Percentiles rank a stretch among this genome's conserved stretches.
phyloP scores from a whole-genome alignment of 2,888 invertebrate genomes.

The Carabus problematicus region DNA sequence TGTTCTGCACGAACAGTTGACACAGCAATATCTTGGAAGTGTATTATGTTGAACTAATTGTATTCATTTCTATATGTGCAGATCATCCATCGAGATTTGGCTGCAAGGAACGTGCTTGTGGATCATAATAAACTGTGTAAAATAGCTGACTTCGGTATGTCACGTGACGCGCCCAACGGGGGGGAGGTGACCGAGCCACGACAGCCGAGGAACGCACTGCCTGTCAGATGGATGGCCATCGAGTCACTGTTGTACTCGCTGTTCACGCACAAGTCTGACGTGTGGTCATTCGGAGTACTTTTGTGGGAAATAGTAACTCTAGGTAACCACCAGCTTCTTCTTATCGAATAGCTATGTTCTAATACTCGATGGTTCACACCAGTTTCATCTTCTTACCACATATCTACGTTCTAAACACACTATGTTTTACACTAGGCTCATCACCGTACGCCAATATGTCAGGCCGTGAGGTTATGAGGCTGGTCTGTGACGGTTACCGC shows the following conservation, averaged over 20 bases:
- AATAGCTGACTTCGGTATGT: constrained; percentile 89
- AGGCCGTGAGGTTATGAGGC: constrained; percentile 81
- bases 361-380: not conserved
- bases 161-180: constrained; percentile 66
- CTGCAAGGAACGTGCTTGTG: constrained; percentile 82
- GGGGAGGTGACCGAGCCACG: constrained; percentile 62
- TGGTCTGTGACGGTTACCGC: constrained; percentile 79
- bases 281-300: constrained; percentile 87
- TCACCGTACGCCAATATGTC: constrained; percentile 88
- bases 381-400: too few species aligned
- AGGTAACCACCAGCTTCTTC: constrained; percentile 60
- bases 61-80: constrained; percentile 58
- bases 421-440: constrained; percentile 66
- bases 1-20: too few species aligned
- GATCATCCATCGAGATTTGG: constrained; percentile 87
- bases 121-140: constrained; percentile 87
- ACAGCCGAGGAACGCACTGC: constrained; percentile 65
- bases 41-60: too few species aligned
- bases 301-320: constrained; percentile 89
- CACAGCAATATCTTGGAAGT: too few species aligned
- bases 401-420: too few species aligned
- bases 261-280: constrained; percentile 82
- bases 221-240: constrained; percentile 87
- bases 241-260: constrained; percentile 80
- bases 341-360: not conserved